phyloP scores from a whole-genome alignment of 2,113 vertebrate species.

The Nothobranchius kuhntae region DNA sequence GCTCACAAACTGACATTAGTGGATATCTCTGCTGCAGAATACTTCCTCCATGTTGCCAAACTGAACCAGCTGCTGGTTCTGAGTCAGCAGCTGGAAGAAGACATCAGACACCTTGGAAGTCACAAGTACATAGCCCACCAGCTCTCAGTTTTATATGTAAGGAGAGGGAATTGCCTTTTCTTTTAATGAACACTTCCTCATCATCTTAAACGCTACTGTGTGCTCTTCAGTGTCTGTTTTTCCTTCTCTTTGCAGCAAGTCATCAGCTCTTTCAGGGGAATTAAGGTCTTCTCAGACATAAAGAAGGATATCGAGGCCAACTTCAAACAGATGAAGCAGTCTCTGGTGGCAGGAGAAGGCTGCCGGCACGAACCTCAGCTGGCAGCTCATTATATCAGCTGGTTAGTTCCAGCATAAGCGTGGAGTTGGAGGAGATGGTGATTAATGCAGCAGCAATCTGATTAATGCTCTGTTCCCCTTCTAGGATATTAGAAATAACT shows the following conservation, averaged over 20 bases:
- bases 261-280: slow-evolving; percentile 78
- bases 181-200: not conserved
- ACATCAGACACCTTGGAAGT: slow-evolving; percentile 82
- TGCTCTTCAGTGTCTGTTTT: not conserved
- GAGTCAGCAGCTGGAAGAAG: slow-evolving; percentile 83
- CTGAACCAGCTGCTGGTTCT: slow-evolving; percentile 83
- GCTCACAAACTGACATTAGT: too few relatives aligned
- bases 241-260: slow-evolving; percentile 74
- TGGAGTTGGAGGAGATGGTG: not conserved
- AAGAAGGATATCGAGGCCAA: slow-evolving; percentile 83
- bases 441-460: not conserved
- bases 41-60: slow-evolving; percentile 79
- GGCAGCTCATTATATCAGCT: slow-evolving; percentile 75
- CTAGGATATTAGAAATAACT: slow-evolving; percentile 77
- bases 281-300: slow-evolving; percentile 69
- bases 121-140: slow-evolving; percentile 86
- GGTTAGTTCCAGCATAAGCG: slow-evolving; percentile 65
- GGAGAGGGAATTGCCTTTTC: slow-evolving; percentile 20
- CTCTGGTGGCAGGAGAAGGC: slow-evolving; percentile 74
- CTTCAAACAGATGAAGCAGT: slow-evolving; percentile 83
- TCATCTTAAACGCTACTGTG: not conserved
- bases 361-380: slow-evolving; percentile 79
- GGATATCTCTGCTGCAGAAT: slow-evolving; percentile 67
- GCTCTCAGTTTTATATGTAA: slow-evolving; percentile 83
- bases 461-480: slow-evolving; percentile 1